Evolutionary conservation across 2,888 invertebrate species (phyloP).

Genomic region (Hypolimnas misippus): DNA sequence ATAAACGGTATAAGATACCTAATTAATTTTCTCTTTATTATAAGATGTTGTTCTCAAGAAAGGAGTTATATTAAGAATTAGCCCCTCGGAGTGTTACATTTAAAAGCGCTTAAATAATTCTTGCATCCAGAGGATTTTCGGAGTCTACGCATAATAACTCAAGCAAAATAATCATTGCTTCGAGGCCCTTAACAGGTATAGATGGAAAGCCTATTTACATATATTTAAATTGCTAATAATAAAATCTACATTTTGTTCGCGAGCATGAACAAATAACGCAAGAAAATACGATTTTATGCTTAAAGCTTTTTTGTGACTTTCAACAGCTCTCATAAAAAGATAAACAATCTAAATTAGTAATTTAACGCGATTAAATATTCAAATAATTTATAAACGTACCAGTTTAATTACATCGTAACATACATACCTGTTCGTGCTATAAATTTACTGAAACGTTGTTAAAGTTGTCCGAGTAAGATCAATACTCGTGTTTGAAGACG

Average conservation of each 20-base stretch:
- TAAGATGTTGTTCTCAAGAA: too few relatives aligned
- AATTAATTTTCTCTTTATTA: too few relatives aligned
- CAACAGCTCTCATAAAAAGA: background rate
- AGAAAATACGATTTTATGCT: constrained; percentile 10
- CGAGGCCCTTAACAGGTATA: constrained; percentile 48
- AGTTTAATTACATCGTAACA: too few relatives aligned
- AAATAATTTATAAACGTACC: too few relatives aligned
- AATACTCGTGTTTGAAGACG: constrained; percentile 43
- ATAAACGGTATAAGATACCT: too few relatives aligned
- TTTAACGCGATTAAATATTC: background rate
- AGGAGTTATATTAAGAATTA: too few relatives aligned
- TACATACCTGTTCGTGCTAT: constrained; percentile 17
- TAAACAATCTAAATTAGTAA: background rate
- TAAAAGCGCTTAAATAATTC: background rate
- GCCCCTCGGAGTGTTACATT: too few relatives aligned
- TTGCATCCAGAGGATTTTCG: constrained; percentile 21
- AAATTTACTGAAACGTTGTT: constrained; percentile 23
- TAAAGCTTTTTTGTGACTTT: background rate
- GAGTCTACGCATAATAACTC: constrained; percentile 56
- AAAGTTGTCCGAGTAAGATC: constrained; percentile 29
- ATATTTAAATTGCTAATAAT: constrained; percentile 47
- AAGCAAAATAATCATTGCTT: constrained; percentile 58
- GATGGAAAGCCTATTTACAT: constrained; percentile 56
- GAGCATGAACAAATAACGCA: constrained; percentile 24
- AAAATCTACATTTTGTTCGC: constrained; percentile 44